A percentile compares a stretch with the other conserved stretches of the same genome.
Conservation (phyloP, 2,797 vertebrate species). For the Tapera naevia region DNA sequence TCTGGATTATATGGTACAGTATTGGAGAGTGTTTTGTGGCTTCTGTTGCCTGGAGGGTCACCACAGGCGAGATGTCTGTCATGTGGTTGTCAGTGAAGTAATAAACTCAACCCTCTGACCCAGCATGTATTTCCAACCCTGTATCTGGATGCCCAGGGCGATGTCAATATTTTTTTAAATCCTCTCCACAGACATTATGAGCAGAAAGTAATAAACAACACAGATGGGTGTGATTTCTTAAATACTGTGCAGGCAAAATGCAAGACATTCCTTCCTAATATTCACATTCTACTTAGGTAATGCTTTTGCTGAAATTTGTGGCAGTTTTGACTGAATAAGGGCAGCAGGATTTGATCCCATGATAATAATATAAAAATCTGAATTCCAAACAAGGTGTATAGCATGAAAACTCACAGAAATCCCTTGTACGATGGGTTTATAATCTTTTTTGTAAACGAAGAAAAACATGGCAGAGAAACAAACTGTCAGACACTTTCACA, state of each 20-base stretch:
- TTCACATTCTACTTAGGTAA: neutral
- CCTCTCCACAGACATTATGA: neutral
- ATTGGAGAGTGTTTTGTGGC: neutral
- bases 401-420: neutral
- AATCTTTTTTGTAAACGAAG: neutral
- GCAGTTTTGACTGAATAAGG: conserved; percentile 36
- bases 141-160: neutral
- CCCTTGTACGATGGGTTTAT: neutral
- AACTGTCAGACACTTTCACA: neutral
- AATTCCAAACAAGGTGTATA: neutral
- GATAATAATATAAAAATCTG: neutral
- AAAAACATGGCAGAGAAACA: neutral
- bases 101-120: neutral
- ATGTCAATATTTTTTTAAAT: neutral
- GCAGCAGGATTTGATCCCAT: neutral
- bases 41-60: neutral
- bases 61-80: neutral
- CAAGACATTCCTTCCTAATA: neutral
- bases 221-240: neutral
- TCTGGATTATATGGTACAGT: neutral
- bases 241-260: neutral
- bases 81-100: neutral
- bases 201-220: neutral
- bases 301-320: neutral
- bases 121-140: neutral